phyloP scores from a whole-genome alignment of 2,888 invertebrate genomes.

The Drosophila hawaiiensis region DNA sequence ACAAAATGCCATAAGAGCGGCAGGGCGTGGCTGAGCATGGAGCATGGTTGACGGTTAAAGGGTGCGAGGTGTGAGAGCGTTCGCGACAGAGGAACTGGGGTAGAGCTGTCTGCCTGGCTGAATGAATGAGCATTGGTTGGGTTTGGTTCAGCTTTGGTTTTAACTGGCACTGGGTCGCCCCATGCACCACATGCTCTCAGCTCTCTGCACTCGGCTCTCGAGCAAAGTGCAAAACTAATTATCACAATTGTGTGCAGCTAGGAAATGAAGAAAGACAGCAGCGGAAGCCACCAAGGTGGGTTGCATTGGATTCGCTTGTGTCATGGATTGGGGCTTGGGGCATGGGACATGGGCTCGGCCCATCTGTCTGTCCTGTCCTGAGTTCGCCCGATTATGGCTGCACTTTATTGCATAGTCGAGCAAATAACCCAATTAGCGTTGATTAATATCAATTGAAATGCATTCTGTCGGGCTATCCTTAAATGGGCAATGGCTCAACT shows the following conservation, averaged over 20 bases:
- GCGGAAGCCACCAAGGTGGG: conserved; percentile 78
- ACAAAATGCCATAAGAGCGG: conserved; percentile 72
- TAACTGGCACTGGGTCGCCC: conserved; percentile 16
- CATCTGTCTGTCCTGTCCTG: conserved; percentile 5
- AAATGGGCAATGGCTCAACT: conserved; percentile 19
- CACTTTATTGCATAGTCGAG: conserved; percentile 76
- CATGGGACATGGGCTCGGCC: conserved; percentile 22
- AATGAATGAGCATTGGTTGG: conserved; percentile 71
- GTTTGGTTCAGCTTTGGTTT: conserved; percentile 38
- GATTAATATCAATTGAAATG: conserved; percentile 80
- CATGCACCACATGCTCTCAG: conserved; percentile 29
- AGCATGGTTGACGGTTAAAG: neutral
- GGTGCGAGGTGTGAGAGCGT: neutral
- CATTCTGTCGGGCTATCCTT: conserved; percentile 55
- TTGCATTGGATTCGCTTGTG: conserved; percentile 30
- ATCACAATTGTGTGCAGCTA: conserved; percentile 79
- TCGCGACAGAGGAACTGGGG: conserved; percentile 12
- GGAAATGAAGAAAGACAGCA: conserved; percentile 81
- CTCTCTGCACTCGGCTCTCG: conserved; percentile 24
- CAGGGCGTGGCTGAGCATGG: conserved; percentile 37
- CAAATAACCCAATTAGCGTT: conserved; percentile 80
- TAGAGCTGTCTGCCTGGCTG: conserved; percentile 46
- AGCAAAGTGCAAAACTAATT: conserved; percentile 80
- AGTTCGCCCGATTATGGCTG: conserved; percentile 65
- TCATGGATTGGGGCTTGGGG: conserved; percentile 21